Base-by-base conservation (phyloP, 2,113 vertebrate genomes). In the Mobula hypostoma region DNA sequence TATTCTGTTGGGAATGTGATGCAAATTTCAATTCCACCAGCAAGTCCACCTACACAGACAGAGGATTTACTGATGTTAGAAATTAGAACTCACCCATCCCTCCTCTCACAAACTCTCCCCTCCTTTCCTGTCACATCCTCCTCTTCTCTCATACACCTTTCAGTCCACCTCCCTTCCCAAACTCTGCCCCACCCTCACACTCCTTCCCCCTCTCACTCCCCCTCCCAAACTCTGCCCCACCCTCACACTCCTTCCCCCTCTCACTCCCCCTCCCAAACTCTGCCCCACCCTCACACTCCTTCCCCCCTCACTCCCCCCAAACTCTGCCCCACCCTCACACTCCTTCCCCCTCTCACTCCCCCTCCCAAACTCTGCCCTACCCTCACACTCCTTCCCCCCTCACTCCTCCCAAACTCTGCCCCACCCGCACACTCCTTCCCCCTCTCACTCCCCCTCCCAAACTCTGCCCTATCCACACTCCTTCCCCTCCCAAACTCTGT, bases 1-100 rank as follows among this genome's bases (percentile, higher is more conserved):
- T 97, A 98, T 94, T 98, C 97, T 83, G 97, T 98, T 7, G 97
- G 97, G 94, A 97, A 97, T 68, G 97, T 97, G 96, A 97, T 97
- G 29, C 96, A 97, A 94, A 97, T 96, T 95, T 97, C 96, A 94
- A 97, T 97, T 32, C 96, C 96, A 83, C 96, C 96, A 24, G 97
- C 97, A 8, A 97, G 96, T 15, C 97, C 96, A 95, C 96, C 96
- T 97, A 87, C 29, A 94, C 36, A 94, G 36, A 92, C 48, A 56
- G 48, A 76, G 27, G 70, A 40, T 82, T 48, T 11, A 82, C 48
- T 21, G 40, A 19, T 56, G 40, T 15, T 5, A n/a, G 0, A 36
- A 6, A 14, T 48, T 40, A 21, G 4, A 82, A 70, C 68, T 17
- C 68, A 70, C 12, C 68, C 68, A 15, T 1, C 17, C 68, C 68